Evolutionary conservation across 2,888 invertebrate genomes (phyloP), one percentile per base, ranked within the genome.

Genomic region (Oxystoma pomonae): DNA sequence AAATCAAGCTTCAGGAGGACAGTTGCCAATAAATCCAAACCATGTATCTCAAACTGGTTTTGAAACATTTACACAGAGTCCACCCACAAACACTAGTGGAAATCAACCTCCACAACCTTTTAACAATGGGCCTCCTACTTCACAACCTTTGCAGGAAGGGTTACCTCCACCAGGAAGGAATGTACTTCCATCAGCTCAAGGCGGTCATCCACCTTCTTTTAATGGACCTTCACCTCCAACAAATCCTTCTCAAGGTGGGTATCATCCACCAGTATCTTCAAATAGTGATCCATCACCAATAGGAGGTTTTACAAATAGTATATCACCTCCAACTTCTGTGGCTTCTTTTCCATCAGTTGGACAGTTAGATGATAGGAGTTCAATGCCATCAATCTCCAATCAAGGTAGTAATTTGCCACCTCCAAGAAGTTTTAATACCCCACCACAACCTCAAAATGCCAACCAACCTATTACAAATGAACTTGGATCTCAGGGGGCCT

Each of bases 121-220:
- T 9, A 53, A 53, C 19, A 53, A n/a, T 19, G 16, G 16, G 3
- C 53, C 53, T 19, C 53, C 53, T 9, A n/a, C 7, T 19, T 53
- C n/a, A 5, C 17, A 19, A 7, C 12, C 50, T n/a, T 50, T 50
- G 50, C 50, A 9, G n/a, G 9, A 12, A 22, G 58, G n/a, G 35
- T 21, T 21, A 35, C 49, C 55, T 16, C 21, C 35, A n/a, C 55
- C 21, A 50, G 58, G 58, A 51, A 55, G 21, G 16, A 17, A 52
- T 50, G 20, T 5, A 12, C 57, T 35, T 16, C 58, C 65, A 51
- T 55, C 63, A 57, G 16, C 19, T 20, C 55, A 22, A 55, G 55
- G 62, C 16, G 62, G 64, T 1, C 57, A 51, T 12, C 63, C 67
- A 59, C 16, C 59, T 55, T 58, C 58, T 20, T 61, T 18, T 57